phyloP scores from a whole-genome alignment of 2,888 invertebrate genomes.

The Fragum whitleyi region DNA sequence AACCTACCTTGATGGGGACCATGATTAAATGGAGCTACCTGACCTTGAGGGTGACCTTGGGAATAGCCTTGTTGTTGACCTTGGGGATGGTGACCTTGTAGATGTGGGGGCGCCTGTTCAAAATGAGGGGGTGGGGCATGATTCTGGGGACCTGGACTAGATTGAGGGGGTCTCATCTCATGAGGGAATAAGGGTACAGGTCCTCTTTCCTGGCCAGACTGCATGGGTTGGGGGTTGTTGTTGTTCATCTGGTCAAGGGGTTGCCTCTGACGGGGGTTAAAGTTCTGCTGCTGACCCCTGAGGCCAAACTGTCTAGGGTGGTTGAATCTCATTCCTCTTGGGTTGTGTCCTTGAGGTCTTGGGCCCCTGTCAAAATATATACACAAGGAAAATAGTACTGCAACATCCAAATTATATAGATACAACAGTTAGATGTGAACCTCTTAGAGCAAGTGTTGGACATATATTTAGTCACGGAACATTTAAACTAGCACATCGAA shows the following conservation, averaged over 20 bases:
- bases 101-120: slow-evolving; percentile 1
- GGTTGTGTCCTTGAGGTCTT: slow-evolving; percentile 24
- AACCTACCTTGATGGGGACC: background rate
- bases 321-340: slow-evolving; percentile 9
- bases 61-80: background rate
- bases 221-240: background rate
- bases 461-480: too few species aligned
- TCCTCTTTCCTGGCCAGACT: slow-evolving; percentile 15
- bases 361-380: slow-evolving; percentile 25
- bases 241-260: slow-evolving; percentile 2
- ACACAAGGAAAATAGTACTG: too few species aligned
- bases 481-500: too few species aligned
- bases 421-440: too few species aligned
- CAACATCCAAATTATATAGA: too few species aligned
- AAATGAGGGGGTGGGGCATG: slow-evolving; percentile 12
- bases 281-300: slow-evolving; percentile 14
- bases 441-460: too few species aligned
- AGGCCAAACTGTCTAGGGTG: slow-evolving; percentile 2
- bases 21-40: background rate
- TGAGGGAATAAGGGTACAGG: slow-evolving; percentile 27
- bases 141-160: background rate
- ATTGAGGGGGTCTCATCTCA: slow-evolving; percentile 16
- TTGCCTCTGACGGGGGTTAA: background rate
- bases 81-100: background rate
- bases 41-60: background rate